Percentiles rank a stretch among this genome's conserved stretches.
phyloP scores from a whole-genome alignment of 2,113 vertebrate genomes.

The Embiotoca jacksoni region DNA sequence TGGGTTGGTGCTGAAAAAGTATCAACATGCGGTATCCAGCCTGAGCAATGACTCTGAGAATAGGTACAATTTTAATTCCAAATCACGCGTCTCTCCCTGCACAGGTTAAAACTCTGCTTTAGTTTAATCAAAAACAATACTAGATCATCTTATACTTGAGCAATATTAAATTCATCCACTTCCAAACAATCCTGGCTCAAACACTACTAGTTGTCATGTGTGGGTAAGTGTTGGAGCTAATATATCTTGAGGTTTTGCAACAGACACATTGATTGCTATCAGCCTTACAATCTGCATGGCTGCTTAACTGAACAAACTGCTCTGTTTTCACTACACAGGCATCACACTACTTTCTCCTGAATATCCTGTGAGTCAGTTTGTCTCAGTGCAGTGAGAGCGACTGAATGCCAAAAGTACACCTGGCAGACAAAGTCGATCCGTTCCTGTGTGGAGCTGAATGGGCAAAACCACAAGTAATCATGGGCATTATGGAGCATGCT shows the following conservation, averaged over 20 bases:
- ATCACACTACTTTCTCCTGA: conserved; percentile 19
- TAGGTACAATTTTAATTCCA: no score
- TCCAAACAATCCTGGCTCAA: not conserved
- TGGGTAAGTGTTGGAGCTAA: not conserved
- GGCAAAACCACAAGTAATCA: conserved; percentile 77
- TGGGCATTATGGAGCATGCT: conserved; percentile 72
- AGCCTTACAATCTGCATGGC: not conserved
- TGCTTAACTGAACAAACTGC: conserved; percentile 34
- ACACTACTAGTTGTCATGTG: not conserved
- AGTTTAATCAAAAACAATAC: not conserved
- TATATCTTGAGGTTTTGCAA: not conserved
- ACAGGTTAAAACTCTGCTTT: not conserved
- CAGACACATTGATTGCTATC: conserved; percentile 12
- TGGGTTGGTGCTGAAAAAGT: no score
- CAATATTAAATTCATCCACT: no score
- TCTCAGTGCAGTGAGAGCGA: conserved; percentile 19
- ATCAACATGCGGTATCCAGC: no score
- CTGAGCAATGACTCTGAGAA: no score
- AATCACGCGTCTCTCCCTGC: not conserved
- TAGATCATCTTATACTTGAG: no score
- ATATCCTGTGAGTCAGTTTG: conserved; percentile 22
- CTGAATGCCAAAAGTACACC: conserved; percentile 66
- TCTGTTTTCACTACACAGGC: conserved; percentile 22
- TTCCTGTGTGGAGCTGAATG: conserved; percentile 68
- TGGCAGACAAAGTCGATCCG: conserved; percentile 64